Percentiles rank a stretch among this genome's conserved stretches.
Conservation (phyloP, 2,113 vertebrate genomes). For the Epinephelus lanceolatus region DNA sequence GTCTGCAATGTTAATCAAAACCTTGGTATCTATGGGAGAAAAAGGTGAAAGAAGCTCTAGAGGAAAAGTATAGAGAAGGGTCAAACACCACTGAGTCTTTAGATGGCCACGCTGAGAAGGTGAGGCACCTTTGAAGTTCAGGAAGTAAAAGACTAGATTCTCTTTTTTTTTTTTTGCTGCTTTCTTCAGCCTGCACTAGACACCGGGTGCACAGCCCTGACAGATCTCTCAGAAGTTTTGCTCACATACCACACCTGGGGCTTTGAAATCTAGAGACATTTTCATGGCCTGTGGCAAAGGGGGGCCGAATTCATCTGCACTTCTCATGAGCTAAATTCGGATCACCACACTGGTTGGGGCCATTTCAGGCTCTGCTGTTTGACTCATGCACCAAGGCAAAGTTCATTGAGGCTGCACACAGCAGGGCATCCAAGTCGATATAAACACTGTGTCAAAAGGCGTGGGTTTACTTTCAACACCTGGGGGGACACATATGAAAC, state of each 20-base stretch:
- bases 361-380: slow-evolving; percentile 10
- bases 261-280: slow-evolving; percentile 83
- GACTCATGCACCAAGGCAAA: background rate
- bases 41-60: slow-evolving; percentile 46
- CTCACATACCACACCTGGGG: slow-evolving; percentile 67
- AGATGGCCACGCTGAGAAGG: slow-evolving; percentile 79
- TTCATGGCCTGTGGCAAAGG: slow-evolving; percentile 56
- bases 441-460: background rate
- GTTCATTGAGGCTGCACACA: slow-evolving; percentile 12
- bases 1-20: slow-evolving; percentile 76
- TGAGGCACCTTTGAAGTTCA: slow-evolving; percentile 86
- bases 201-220: slow-evolving; percentile 58
- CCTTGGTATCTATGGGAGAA: slow-evolving; percentile 23
- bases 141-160: slow-evolving; percentile 79
- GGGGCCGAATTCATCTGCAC: slow-evolving; percentile 64
- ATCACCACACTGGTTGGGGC: slow-evolving; percentile 34
- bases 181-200: slow-evolving; percentile 70
- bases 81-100: slow-evolving; percentile 70
- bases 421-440: background rate
- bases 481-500: no score
- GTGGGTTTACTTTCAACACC: no score
- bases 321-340: slow-evolving; percentile 74
- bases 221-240: slow-evolving; percentile 82
- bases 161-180: slow-evolving; percentile 58
- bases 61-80: slow-evolving; percentile 62